Evolutionary conservation across 1,140 invertebrate genomes (phyloP), one percentile per base, ranked within the genome.

Genomic region (Macrotrachela quadricornifera): DNA sequence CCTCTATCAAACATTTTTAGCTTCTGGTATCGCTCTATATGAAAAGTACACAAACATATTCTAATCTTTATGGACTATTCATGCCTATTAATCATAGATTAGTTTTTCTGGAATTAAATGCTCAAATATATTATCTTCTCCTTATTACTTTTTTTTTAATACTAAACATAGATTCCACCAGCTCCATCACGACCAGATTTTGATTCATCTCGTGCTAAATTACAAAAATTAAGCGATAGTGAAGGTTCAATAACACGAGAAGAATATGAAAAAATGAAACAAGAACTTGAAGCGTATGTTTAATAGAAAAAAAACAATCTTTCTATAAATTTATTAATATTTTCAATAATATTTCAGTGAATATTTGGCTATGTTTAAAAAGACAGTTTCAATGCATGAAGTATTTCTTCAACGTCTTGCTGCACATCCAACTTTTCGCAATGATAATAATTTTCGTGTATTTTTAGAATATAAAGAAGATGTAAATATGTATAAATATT

Each of bases 321-420:
- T n/a, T n/a, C n/a, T n/a, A n/a, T n/a, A n/a, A n/a, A n/a, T n/a
- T 42, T 42, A 13, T 51, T 47, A 50, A 14, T 58, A 46, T 54
- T 54, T 48, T 56, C 66, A 71, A 21, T 21, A 43, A 12, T 57
- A 60, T 44, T 59, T 44, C 63, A 91, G 85, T 42, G 90, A 99
- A 73, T 99, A 99, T 69, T 73, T 97, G 60, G 94, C 92, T 10
- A 94, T 90, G 9, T 99, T 99, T 70, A 99, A 99, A 72, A 99
- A 99, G 75, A 97, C 94, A 1, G 94, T 99, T 42, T 91, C 92
- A 10, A 96, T 97, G 90, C 94, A 99, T 67, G 94, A 99, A 74
- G 86, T 95, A 46, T 99, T 99, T 70, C 74, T 99, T 4, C 85
- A 85, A 56, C 79, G 92, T 44, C 65, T 97, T 56, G 90, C 91